Conservation (phyloP, 2,113 vertebrate species). For the Petrocephalus zakoni region DNA sequence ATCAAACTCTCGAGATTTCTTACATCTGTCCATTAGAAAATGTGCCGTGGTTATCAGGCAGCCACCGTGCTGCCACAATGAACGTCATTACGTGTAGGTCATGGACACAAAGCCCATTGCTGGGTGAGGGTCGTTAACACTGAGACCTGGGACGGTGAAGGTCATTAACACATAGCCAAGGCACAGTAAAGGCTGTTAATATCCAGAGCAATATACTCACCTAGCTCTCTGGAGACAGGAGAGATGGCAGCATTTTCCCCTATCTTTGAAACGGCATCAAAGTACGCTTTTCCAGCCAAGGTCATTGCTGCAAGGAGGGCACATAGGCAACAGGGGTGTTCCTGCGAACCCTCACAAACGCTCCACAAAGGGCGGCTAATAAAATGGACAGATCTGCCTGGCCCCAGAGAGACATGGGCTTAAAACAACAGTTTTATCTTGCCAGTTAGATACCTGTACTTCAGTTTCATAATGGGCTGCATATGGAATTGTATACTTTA, state of each 20-base stretch:
- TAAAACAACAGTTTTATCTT: not conserved
- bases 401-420: not conserved
- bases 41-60: not conserved
- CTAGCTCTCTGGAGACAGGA: constrained; percentile 88
- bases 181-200: not conserved
- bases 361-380: too few species aligned
- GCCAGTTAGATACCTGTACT: not conserved
- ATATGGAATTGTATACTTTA: not conserved
- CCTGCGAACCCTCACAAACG: not conserved
- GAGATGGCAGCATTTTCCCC: constrained; percentile 85
- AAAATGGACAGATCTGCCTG: not conserved
- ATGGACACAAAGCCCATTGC: not conserved
- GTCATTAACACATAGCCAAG: not conserved
- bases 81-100: not conserved
- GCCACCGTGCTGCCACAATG: not conserved
- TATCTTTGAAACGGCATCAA: constrained; percentile 88
- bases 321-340: constrained; percentile 22
- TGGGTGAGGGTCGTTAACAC: not conserved
- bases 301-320: constrained; percentile 72
- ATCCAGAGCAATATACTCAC: constrained; percentile 59
- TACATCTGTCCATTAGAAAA: not conserved
- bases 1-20: not conserved
- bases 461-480: not conserved
- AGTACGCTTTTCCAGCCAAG: constrained; percentile 88
- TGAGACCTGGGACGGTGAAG: not conserved